Conservation (phyloP, 2,797 vertebrate species). For the Rhinichthys osculus region DNA sequence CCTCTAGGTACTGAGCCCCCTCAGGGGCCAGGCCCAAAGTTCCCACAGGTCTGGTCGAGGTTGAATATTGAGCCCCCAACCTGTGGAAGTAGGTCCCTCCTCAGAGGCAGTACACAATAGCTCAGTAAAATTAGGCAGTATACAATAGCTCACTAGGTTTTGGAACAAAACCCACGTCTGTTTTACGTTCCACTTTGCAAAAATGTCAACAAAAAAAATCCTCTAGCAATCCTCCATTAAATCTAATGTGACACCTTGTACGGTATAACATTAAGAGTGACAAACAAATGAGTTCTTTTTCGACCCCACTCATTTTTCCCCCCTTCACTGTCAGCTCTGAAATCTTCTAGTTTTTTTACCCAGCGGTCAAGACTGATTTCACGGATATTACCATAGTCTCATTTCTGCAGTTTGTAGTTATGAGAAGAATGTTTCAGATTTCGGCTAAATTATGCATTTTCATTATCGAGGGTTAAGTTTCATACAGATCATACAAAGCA, state of each 20-base stretch:
- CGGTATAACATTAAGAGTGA: conserved; percentile 28
- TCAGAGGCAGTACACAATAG: too few species aligned
- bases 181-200: neutral
- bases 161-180: neutral
- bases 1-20: too few species aligned
- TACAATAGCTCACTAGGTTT: neutral
- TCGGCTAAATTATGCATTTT: neutral
- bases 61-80: too few species aligned
- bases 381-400: conserved; percentile 7
- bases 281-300: neutral
- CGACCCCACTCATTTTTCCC: neutral
- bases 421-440: neutral
- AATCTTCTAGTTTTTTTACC: conserved; percentile 1
- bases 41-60: too few species aligned
- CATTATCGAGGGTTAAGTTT: neutral
- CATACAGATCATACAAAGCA: neutral
- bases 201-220: conserved; percentile 22
- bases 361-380: conserved; percentile 19
- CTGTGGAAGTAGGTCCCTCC: too few species aligned
- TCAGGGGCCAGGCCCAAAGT: too few species aligned
- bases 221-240: conserved; percentile 12
- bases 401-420: neutral
- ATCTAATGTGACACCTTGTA: conserved; percentile 26
- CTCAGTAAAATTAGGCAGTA: neutral
- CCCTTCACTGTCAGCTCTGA: neutral